phyloP scores from a whole-genome alignment of 2,113 vertebrate genomes.

The Orcinus orca region DNA sequence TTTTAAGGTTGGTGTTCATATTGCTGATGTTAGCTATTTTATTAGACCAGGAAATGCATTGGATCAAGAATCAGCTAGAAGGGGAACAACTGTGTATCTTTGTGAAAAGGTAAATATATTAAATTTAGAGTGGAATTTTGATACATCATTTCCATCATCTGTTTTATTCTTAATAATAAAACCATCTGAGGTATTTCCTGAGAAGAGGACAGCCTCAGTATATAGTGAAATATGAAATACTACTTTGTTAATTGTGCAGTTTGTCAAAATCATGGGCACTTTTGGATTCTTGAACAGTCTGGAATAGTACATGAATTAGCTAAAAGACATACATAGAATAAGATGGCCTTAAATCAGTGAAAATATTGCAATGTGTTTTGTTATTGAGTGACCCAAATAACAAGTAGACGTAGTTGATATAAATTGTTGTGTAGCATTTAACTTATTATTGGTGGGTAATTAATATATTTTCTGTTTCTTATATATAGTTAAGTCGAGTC shows the following conservation, averaged over 20 bases:
- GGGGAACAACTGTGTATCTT: constrained; percentile 97
- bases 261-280: neutral
- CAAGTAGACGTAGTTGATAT: neutral
- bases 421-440: neutral
- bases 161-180: neutral
- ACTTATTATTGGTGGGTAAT: neutral
- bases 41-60: constrained; percentile 96
- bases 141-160: neutral
- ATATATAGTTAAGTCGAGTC: neutral
- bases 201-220: neutral
- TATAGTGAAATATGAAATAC: neutral
- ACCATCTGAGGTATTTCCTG: neutral
- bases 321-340: neutral
- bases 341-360: neutral
- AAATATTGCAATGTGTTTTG: neutral
- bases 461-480: neutral
- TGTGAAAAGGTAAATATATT: constrained; percentile 90
- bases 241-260: neutral
- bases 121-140: constrained; percentile 27
- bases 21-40: constrained; percentile 98
- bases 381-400: neutral
- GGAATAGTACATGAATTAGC: neutral
- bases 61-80: constrained; percentile 94
- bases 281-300: neutral
- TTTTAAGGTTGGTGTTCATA: constrained; percentile 95